Percentiles rank a stretch among this genome's conserved stretches.
Conservation (phyloP, 2,113 vertebrate genomes). For the Austrofundulus limnaeus region DNA sequence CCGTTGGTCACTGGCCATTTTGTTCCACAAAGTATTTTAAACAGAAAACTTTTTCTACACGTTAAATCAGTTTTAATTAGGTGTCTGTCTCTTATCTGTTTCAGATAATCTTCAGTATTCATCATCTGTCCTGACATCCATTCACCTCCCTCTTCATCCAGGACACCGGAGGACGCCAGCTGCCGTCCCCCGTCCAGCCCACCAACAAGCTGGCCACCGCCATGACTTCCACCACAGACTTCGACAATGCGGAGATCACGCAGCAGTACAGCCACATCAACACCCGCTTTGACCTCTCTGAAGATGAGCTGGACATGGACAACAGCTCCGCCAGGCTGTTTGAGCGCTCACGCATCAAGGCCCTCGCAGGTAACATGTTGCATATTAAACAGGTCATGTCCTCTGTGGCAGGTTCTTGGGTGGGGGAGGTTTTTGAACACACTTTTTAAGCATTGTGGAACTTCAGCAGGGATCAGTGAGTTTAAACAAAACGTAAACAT, state of each 20-base stretch:
- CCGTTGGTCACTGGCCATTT: too few species aligned
- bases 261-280: conserved; percentile 93
- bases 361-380: conserved; percentile 88
- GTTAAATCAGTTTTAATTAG: background rate
- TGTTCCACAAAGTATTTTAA: too few species aligned
- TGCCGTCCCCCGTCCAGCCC: conserved; percentile 34
- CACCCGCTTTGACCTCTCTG: conserved; percentile 86
- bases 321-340: conserved; percentile 94
- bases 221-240: conserved; percentile 92
- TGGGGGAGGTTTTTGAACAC: too few species aligned
- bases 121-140: conserved; percentile 1
- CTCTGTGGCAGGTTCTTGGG: conserved; percentile 14
- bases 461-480: conserved; percentile 10
- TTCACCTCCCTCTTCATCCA: conserved; percentile 3
- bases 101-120: conserved; percentile 23
- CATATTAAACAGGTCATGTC: conserved; percentile 37
- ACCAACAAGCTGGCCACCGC: conserved; percentile 49
- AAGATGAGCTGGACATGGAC: conserved; percentile 96
- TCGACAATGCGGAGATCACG: conserved; percentile 92
- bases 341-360: conserved; percentile 98
- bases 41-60: background rate
- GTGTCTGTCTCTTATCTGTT: conserved; percentile 24
- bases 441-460: conserved; percentile 16
- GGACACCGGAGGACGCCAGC: conserved; percentile 52
- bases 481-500: conserved; percentile 23